Evolutionary conservation across 2,113 vertebrate species (phyloP).

Genomic region (Trematocara zebra): DNA sequence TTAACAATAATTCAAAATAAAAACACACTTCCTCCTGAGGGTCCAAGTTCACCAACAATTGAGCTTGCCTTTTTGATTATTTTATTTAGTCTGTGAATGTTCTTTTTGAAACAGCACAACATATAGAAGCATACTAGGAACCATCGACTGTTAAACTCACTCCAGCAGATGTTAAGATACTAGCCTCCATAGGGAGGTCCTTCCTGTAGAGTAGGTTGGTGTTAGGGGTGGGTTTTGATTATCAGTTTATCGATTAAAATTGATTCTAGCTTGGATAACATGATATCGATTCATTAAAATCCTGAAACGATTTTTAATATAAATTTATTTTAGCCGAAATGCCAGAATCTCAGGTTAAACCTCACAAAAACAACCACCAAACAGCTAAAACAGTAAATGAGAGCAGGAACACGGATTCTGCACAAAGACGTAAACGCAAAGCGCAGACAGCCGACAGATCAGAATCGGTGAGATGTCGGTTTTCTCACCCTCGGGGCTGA

Average conservation of each 20-base stretch:
- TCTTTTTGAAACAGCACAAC: neutral
- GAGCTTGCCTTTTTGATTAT: neutral
- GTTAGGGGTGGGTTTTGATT: accelerated
- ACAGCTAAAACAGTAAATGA: neutral
- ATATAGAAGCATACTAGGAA: neutral
- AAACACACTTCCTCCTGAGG: neutral
- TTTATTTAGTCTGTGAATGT: neutral
- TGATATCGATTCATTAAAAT: accelerated
- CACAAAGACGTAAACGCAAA: accelerated
- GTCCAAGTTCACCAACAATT: neutral
- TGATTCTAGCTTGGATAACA: accelerated
- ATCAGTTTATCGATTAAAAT: neutral
- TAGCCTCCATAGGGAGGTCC: neutral
- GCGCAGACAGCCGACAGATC: accelerated
- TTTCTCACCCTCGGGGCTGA: accelerated
- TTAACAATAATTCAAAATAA: neutral
- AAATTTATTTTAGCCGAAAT: accelerated
- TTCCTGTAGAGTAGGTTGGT: neutral
- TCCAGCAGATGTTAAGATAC: neutral
- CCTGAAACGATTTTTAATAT: accelerated
- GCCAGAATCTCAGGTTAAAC: neutral
- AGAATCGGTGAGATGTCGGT: accelerated
- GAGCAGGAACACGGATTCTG: accelerated
- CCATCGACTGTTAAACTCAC: neutral
- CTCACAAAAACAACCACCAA: neutral